Evolutionary conservation across 2,888 invertebrate species (phyloP).

Genomic region (Sarcophaga variegata): DNA sequence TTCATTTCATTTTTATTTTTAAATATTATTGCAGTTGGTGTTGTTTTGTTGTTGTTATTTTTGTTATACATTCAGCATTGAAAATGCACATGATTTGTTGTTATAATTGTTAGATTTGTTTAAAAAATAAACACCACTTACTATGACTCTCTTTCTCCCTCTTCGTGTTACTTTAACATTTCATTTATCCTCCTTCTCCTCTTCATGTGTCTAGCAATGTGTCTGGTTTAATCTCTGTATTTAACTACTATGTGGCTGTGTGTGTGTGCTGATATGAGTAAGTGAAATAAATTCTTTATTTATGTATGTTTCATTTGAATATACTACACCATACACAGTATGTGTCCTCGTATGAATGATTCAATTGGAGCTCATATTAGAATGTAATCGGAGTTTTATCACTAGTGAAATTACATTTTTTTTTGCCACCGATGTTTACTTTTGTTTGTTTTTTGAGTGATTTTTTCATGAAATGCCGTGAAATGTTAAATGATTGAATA

Average conservation of each 20-base stretch:
- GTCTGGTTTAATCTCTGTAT: neutral
- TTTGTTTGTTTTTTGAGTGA: too few species aligned
- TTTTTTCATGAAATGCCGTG: too few species aligned
- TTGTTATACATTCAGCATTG: slow-evolving; percentile 1
- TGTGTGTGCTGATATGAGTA: slow-evolving; percentile 2
- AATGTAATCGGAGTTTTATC: slow-evolving; percentile 40
- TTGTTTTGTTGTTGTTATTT: slow-evolving; percentile 10
- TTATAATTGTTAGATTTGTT: slow-evolving; percentile 55
- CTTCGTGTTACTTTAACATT: too few species aligned
- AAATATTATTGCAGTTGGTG: slow-evolving; percentile 29
- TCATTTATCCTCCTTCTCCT: too few species aligned
- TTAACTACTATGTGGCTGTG: too few species aligned
- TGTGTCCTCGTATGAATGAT: slow-evolving; percentile 31
- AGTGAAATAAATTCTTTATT: neutral
- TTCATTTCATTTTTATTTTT: slow-evolving; percentile 26
- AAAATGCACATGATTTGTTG: slow-evolving; percentile 46
- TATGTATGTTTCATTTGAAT: slow-evolving; percentile 29
- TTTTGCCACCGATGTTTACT: neutral
- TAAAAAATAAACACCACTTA: slow-evolving; percentile 30
- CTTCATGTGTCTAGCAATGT: neutral
- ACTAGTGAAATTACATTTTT: slow-evolving; percentile 9
- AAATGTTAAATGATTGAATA: too few species aligned
- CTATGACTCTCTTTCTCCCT: neutral
- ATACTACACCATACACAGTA: neutral
- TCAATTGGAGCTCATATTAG: slow-evolving; percentile 50